Evolutionary conservation across 2,113 vertebrate genomes (phyloP), one percentile per base, ranked within the genome.

Genomic region (Archocentrus centrarchus): DNA sequence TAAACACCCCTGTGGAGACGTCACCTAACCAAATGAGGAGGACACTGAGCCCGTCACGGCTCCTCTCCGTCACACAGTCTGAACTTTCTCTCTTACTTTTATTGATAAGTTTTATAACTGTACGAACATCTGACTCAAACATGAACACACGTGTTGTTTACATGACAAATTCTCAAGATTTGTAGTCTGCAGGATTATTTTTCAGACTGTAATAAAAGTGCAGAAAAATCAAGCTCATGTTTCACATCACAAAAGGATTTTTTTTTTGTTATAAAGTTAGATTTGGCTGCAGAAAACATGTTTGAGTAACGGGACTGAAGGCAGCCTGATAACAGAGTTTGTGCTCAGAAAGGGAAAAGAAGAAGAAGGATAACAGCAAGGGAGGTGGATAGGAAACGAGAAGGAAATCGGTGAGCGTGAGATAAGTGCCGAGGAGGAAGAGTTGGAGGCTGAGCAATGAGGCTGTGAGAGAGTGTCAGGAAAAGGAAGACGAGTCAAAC

Each of bases 381-480:
- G 18, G n/a, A 57, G 59, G 41, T 24, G 77, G n/a, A 88, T 53
- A 81, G 61, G 66, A 47, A 78, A 24, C 7, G 1, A 59, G 41
- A 6, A 88, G 88, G 88, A 91, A 90, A 41, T 5, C 17, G 15
- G 86, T 32, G 30, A 84, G 78, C 59, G 58, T 30, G 89, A 91
- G 92, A 91, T 89, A 92, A 92, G 82, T 80, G 55, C 47, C 22
- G 82, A 79, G 62, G 88, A 89, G 73, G 86, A 87, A 81, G 82
- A 87, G 62, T n/a, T 7, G n/a, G 37, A 68, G 75, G 75, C 15
- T 2, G 87, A 85, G 64, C 75, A 82, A 20, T 1, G 55, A 78
- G 32, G 61, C 18, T 8, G 57, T 35, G 35, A 35, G 35, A 58
- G 76, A 11, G 75, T 27, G 59, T 70, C 82, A 79, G 80, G 84